Evolutionary conservation across 2,113 vertebrate species (phyloP).

Genomic region (Peromyscus leucopus): DNA sequence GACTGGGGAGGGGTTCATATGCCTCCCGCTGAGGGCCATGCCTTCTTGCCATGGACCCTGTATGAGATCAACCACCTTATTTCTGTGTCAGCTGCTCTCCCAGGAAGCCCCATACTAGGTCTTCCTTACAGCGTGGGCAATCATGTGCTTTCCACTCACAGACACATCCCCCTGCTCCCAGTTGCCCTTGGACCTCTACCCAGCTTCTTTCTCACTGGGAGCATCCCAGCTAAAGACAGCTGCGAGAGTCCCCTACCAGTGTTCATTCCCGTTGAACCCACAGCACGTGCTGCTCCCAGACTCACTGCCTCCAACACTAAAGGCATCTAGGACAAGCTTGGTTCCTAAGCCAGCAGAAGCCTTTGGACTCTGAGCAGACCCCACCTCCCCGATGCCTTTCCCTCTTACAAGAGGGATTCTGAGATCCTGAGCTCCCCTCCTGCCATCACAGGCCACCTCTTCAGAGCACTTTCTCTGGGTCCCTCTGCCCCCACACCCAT

Average conservation of each 20-base stretch:
- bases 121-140: background rate
- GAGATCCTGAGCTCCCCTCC: background rate
- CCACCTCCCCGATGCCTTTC: background rate
- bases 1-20: background rate
- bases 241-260: background rate
- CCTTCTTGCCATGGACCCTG: background rate
- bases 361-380: background rate
- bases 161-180: background rate
- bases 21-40: background rate
- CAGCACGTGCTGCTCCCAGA: background rate
- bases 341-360: background rate
- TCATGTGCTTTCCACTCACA: background rate
- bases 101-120: background rate
- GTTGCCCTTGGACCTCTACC: background rate
- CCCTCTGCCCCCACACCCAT: background rate
- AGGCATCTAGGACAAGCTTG: background rate
- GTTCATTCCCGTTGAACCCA: background rate
- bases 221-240: background rate
- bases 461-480: background rate
- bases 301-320: background rate
- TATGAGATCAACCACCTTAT: background rate
- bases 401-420: background rate
- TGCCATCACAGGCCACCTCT: background rate
- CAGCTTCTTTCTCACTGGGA: background rate
- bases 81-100: background rate